A percentile compares a stretch with the other conserved stretches of the same genome.
Conservation (phyloP, 2,888 invertebrate genomes). For the Lasioglossum lativentre region DNA sequence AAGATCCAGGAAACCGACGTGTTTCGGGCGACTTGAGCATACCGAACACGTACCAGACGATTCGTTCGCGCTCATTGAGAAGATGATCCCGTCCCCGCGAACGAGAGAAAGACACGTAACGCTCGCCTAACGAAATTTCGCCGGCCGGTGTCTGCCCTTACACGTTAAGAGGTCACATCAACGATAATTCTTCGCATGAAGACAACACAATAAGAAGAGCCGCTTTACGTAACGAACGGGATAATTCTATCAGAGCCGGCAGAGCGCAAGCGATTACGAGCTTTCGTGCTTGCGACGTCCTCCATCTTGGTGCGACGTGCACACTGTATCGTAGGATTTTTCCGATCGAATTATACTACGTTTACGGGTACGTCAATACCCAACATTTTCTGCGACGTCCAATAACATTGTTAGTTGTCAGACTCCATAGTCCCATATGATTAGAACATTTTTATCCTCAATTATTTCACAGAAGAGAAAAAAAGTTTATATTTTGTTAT, state of each 20-base stretch:
- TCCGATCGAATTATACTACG: not conserved
- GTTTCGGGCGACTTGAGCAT: slow-evolving; percentile 54
- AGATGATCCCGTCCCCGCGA: slow-evolving; percentile 23
- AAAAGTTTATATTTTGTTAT: not conserved
- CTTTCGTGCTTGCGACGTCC: slow-evolving; percentile 2
- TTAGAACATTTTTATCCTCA: not conserved
- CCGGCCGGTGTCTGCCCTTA: slow-evolving; percentile 17
- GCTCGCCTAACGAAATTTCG: slow-evolving; percentile 37
- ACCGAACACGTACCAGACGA: slow-evolving; percentile 57
- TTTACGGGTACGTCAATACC: not conserved
- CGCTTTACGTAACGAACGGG: slow-evolving; percentile 23
- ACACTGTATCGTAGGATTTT: not conserved
- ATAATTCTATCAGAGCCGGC: slow-evolving; percentile 22
- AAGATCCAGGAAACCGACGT: slow-evolving; percentile 39
- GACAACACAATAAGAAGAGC: slow-evolving; percentile 19
- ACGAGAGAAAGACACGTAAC: slow-evolving; percentile 50
- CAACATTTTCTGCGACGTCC: too few species aligned
- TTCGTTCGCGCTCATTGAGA: slow-evolving; percentile 63
- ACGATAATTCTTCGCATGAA: slow-evolving; percentile 31
- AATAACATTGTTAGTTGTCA: not conserved
- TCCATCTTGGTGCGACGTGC: not conserved
- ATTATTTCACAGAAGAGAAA: not conserved
- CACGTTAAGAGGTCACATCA: slow-evolving; percentile 31
- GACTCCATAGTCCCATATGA: too few species aligned
- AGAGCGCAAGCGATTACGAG: not conserved